Percentiles rank a stretch among this genome's conserved stretches.
Evolutionary conservation across 1,140 invertebrate species (phyloP).

Genomic region (Drosophila suzukii): DNA sequence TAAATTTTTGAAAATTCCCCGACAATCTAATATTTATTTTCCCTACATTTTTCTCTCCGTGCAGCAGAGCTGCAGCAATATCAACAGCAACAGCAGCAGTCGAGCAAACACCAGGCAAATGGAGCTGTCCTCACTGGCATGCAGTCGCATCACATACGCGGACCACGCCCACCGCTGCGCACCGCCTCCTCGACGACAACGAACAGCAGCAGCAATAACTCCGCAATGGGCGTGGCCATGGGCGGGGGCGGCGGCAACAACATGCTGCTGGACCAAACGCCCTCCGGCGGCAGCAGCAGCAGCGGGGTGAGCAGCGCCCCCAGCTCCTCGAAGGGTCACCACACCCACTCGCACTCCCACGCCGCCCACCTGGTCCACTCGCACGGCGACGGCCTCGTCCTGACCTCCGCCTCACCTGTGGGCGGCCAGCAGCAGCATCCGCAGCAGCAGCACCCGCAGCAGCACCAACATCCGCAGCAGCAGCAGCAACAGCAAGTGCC

Average conservation of each 20-base stretch:
- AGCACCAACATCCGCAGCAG: constrained; percentile 80
- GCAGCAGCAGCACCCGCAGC: constrained; percentile 85
- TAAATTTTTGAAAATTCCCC: neutral
- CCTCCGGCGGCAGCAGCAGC: constrained; percentile 85
- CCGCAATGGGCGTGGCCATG: constrained; percentile 43
- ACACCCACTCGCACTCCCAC: constrained; percentile 68
- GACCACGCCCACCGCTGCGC: constrained; percentile 80
- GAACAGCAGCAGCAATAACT: constrained; percentile 84
- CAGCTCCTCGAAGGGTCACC: constrained; percentile 85
- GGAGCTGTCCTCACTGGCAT: constrained; percentile 73
- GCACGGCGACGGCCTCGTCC: constrained; percentile 83
- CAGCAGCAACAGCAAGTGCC: constrained; percentile 87
- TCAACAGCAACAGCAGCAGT: constrained; percentile 69
- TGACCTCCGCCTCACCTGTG: constrained; percentile 62
- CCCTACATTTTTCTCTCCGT: constrained; percentile 2
- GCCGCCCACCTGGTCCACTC: constrained; percentile 60
- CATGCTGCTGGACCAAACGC: constrained; percentile 79
- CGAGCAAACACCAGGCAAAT: constrained; percentile 78
- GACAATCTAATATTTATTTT: neutral
- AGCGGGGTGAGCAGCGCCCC: constrained; percentile 85
- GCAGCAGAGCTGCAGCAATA: constrained; percentile 78
- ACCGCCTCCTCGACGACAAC: constrained; percentile 80
- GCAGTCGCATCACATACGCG: constrained; percentile 76
- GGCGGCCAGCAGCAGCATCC: constrained; percentile 45
- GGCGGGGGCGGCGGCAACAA: constrained; percentile 52